phyloP scores from a whole-genome alignment of 1,140 invertebrate genomes.

The Zaprionus ornatus region DNA sequence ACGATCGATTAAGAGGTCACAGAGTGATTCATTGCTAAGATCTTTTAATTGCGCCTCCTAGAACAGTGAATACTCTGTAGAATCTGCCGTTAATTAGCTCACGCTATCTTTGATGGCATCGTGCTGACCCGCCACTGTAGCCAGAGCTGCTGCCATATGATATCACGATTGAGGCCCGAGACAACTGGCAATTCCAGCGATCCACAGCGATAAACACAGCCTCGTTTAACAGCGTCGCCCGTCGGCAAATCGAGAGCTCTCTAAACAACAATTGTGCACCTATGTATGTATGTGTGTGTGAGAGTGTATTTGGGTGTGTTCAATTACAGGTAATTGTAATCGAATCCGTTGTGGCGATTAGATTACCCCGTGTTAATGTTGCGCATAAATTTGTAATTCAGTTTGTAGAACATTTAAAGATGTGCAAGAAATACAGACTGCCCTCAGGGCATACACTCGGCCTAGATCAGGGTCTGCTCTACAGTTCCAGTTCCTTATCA shows the following conservation, averaged over 20 bases:
- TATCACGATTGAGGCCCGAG: conserved; percentile 18
- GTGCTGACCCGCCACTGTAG: conserved; percentile 17
- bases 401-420: conserved; percentile 11
- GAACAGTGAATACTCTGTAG: not conserved
- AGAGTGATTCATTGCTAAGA: not conserved
- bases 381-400: conserved; percentile 7
- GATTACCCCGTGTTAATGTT: conserved; percentile 20
- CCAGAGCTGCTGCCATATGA: conserved; percentile 39
- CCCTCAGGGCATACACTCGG: not conserved
- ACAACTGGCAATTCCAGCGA: conserved; percentile 25
- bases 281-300: not conserved
- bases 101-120: conserved; percentile 16
- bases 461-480: not conserved
- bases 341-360: conserved; percentile 13
- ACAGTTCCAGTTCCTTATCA: conserved; percentile 20
- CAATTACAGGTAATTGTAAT: conserved; percentile 25
- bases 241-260: conserved; percentile 30
- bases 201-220: conserved; percentile 24
- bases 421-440: not conserved
- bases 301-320: not conserved
- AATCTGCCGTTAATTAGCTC: conserved; percentile 29
- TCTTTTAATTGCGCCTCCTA: not conserved
- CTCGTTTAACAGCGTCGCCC: not conserved
- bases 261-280: conserved; percentile 6
- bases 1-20: not conserved